A percentile compares a stretch with the other conserved stretches of the same genome.
Evolutionary conservation across 2,888 invertebrate genomes (phyloP).

Genomic region (Lasiommata megera): DNA sequence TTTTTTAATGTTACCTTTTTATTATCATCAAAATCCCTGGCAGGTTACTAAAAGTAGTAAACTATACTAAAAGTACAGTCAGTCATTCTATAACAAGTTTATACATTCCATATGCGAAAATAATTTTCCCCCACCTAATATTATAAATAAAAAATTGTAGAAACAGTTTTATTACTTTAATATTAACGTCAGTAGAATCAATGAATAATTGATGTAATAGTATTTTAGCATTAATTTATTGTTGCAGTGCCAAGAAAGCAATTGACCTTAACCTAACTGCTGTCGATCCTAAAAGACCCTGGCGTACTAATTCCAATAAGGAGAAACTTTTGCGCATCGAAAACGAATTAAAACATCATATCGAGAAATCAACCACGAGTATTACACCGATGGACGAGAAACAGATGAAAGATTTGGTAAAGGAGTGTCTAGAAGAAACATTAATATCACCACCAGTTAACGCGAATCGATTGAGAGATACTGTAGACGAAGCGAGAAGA

Average conservation of each 20-base stretch:
- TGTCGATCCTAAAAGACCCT: constrained; percentile 61
- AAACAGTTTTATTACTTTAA: too few relatives aligned
- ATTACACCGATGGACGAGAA: constrained; percentile 52
- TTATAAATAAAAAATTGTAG: too few relatives aligned
- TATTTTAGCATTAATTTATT: not conserved
- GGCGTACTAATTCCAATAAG: constrained; percentile 64
- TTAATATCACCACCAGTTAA: constrained; percentile 39
- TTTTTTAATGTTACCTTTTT: too few relatives aligned
- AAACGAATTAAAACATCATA: constrained; percentile 58
- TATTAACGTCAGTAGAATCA: too few relatives aligned
- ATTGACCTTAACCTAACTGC: constrained; percentile 27
- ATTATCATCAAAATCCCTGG: too few relatives aligned
- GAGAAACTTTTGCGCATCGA: constrained; percentile 65
- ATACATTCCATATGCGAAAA: too few relatives aligned
- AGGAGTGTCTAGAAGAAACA: constrained; percentile 50
- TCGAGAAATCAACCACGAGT: constrained; percentile 47
- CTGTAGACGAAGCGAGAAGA: constrained; percentile 61
- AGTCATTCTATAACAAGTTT: too few relatives aligned
- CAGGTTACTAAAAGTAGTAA: too few relatives aligned
- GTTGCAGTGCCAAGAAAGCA: constrained; percentile 46
- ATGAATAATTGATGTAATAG: too few relatives aligned
- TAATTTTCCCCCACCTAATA: too few relatives aligned
- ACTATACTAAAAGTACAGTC: too few relatives aligned
- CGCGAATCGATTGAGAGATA: constrained; percentile 49
- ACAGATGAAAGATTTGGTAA: constrained; percentile 55